A percentile compares a stretch with the other conserved stretches of the same genome.
phyloP scores from a whole-genome alignment of 2,797 vertebrate genomes.

The Phoeniculus purpureus region DNA sequence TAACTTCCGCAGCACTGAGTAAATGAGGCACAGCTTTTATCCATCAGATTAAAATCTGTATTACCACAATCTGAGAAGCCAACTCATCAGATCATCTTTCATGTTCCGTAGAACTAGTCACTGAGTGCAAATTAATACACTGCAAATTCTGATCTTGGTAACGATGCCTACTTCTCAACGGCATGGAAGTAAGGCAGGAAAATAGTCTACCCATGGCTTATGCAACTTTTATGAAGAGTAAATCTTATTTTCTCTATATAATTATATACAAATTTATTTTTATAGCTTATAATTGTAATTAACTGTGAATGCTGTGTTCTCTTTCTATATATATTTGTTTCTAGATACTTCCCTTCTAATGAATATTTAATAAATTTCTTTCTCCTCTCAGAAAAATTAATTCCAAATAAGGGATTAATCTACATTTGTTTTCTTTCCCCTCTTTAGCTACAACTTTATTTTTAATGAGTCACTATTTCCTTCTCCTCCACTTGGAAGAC shows the following conservation, averaged over 20 bases:
- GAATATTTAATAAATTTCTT: not conserved
- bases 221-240: not conserved
- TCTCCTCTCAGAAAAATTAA: not conserved
- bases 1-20: not conserved
- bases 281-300: not conserved
- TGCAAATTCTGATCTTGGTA: not conserved
- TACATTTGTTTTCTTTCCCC: not conserved
- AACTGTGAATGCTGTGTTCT: not conserved
- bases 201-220: not conserved
- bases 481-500: not conserved
- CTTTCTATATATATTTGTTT: not conserved
- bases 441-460: not conserved
- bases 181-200: not conserved
- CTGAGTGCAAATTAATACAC: conserved; percentile 16
- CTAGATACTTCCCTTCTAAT: not conserved
- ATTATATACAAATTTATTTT: not conserved
- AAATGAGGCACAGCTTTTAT: conserved; percentile 55
- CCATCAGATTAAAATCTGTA: conserved; percentile 34
- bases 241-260: not conserved
- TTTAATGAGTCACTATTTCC: not conserved
- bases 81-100: conserved; percentile 22
- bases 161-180: conserved; percentile 3
- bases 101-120: conserved; percentile 8
- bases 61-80: conserved; percentile 11
- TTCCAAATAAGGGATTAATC: not conserved